Base-by-base conservation (phyloP, 2,888 invertebrate species). In the Agonopterix heracliana region DNA sequence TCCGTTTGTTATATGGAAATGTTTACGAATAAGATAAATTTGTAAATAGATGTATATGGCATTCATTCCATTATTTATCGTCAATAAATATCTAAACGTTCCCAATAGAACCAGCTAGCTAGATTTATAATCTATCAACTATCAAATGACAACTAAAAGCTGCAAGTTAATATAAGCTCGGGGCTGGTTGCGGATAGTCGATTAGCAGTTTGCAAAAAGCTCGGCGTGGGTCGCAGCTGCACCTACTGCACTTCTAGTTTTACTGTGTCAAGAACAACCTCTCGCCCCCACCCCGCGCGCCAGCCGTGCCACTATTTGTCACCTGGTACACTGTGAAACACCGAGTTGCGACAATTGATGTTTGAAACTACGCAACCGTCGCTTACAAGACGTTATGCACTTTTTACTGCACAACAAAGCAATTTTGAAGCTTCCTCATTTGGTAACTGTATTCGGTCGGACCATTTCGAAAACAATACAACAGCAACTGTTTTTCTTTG, bases 201-300 rank as follows among this genome's bases (percentile, higher is more conserved):
- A 65, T 68, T 69, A 67, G 68, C 66, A 61, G 66, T 70, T 68
- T 72, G 78, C 84, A 81, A 86, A 84, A 86, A 86, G 84, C 85
- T 80, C 72, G 45, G 76, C 77, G 88, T 88, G 80, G 88, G 87
- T 64, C 72, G 83, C 74, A 71, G 77, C 79, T 84, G 87, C 87
- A 86, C 84, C 86, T 86, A 87, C 85, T 88, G 88, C 86, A 86
- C 84, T 84, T 84, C 86, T 84, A 85, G 86, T 81, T 81, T 88
- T 87, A 88, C 87, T 88, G 85, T 88, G 88, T 87, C 88, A 88
- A 88, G 88, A 80, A 88, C 88, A 81, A 87, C 87, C 82, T 84
- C 80, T 78, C 79, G 80, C 71, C 82, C 81, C 76, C 74, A 68
- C 73, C 75, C 67, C 72, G 66, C 73, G 58, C 62, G 54, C 56